These are phyloP conservation scores for Dipus sagitta DNA, from an alignment of 2,797 vertebrate genomes.

Conservation along the genomic window DNA sequence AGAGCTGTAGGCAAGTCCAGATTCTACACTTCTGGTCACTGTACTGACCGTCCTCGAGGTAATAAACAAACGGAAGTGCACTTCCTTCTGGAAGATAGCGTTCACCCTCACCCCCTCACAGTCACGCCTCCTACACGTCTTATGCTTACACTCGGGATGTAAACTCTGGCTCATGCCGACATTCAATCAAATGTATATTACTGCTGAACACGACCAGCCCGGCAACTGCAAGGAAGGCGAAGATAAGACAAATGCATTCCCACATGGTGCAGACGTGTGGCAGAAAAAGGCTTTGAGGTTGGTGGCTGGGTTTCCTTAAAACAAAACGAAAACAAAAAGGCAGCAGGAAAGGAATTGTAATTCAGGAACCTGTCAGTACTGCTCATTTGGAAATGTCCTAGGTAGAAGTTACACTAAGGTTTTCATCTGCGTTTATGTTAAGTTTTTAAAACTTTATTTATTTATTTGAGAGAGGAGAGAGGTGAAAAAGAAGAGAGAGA, in stretches of 20 bases:
- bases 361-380: background rate
- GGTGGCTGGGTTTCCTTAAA: background rate
- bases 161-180: background rate
- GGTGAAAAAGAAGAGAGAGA: no score
- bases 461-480: background rate
- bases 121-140: background rate
- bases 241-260: background rate
- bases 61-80: slow-evolving; percentile 7
- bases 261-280: no score
- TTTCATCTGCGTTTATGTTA: background rate
- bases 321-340: background rate
- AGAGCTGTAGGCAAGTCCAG: no score
- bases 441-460: background rate
- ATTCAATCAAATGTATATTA: background rate
- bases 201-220: background rate
- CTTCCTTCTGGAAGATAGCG: background rate
- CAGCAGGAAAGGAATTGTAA: background rate
- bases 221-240: background rate
- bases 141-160: background rate
- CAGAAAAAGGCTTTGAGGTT: background rate
- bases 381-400: background rate
- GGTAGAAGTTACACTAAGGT: background rate
- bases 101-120: background rate
- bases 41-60: background rate
- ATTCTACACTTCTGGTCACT: background rate